phyloP scores from a whole-genome alignment of 2,797 vertebrate species.

The Pipistrellus nathusii region DNA sequence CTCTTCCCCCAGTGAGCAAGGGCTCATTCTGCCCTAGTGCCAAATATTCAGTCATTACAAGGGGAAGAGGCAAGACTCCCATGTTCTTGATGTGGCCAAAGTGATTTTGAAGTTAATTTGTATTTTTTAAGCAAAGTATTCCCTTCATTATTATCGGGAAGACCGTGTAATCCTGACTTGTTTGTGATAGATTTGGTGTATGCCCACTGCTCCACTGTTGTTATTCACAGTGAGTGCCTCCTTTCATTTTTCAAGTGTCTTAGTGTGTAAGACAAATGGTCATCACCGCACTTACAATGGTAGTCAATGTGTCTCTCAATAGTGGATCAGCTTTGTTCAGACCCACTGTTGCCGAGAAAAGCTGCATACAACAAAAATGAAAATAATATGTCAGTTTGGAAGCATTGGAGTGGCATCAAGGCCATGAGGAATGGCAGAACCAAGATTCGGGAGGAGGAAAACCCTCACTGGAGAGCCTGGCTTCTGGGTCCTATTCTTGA shows the following conservation, averaged over 20 bases:
- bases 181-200: background rate
- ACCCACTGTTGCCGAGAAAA: conserved; percentile 48
- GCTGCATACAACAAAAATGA: background rate
- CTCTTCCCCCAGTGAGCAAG: background rate
- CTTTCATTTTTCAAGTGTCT: conserved; percentile 3
- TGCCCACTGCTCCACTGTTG: background rate
- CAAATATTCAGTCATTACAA: background rate
- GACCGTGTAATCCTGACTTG: background rate
- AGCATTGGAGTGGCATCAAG: background rate
- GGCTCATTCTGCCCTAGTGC: background rate
- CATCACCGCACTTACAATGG: background rate
- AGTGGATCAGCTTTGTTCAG: background rate
- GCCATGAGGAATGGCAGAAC: background rate
- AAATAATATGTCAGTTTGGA: background rate
- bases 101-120: background rate
- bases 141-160: background rate
- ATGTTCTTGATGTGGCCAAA: background rate
- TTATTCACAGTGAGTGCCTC: background rate
- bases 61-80: background rate
- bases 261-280: background rate
- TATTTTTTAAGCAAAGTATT: background rate
- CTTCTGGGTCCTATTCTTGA: conserved; percentile 1
- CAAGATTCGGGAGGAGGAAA: background rate
- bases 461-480: background rate
- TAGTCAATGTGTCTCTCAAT: background rate